Percentiles rank a stretch among this genome's conserved stretches.
These are phyloP conservation scores for Eristalis tenax DNA, from an alignment of 2,888 invertebrate species.

Conservation along the genomic window DNA sequence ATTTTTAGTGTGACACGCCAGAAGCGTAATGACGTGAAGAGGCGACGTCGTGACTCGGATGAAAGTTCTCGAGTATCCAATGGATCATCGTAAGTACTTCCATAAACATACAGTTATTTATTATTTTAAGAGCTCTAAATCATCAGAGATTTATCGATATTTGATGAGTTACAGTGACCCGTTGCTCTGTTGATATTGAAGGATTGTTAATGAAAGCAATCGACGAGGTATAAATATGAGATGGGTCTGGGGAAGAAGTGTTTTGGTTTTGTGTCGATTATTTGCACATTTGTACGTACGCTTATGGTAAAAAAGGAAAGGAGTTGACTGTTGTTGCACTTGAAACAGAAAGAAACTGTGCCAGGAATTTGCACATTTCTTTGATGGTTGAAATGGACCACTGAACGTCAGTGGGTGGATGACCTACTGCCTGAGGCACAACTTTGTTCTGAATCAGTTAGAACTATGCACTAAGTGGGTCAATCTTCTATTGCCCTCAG, in stretches of 20 bases:
- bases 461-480: too few relatives aligned
- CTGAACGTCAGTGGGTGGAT: not conserved
- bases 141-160: constrained; percentile 1
- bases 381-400: not conserved
- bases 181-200: constrained; percentile 21
- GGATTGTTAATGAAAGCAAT: constrained; percentile 10
- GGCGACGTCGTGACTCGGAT: constrained; percentile 86
- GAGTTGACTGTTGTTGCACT: not conserved
- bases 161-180: constrained; percentile 34
- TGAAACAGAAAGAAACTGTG: not conserved
- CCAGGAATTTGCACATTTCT: not conserved
- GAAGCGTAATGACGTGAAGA: constrained; percentile 79
- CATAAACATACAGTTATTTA: constrained; percentile 6
- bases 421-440: not conserved
- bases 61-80: constrained; percentile 81
- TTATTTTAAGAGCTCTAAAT: constrained; percentile 6
- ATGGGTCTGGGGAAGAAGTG: not conserved
- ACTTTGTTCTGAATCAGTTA: too few relatives aligned
- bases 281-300: not conserved
- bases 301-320: not conserved
- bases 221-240: too few relatives aligned
- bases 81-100: constrained; percentile 79
- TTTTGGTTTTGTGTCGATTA: not conserved
- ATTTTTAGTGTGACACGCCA: constrained; percentile 76
- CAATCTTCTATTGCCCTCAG: too few relatives aligned